A percentile compares a stretch with the other conserved stretches of the same genome.
These are phyloP conservation scores for Piaya cayana DNA, from an alignment of 2,113 vertebrate genomes.

Conservation along the genomic window DNA sequence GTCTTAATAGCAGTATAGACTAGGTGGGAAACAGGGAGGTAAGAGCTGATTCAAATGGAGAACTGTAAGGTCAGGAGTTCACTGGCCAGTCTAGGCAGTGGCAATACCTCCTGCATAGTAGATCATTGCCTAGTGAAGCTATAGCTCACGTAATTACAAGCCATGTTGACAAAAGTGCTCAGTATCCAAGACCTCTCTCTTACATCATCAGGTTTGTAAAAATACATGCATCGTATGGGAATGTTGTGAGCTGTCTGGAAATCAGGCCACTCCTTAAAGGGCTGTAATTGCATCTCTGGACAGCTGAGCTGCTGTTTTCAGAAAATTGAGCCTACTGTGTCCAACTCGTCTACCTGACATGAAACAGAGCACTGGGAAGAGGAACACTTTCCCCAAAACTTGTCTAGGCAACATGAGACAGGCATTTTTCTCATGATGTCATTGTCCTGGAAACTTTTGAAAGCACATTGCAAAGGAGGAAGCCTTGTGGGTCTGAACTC, in stretches of 20 bases:
- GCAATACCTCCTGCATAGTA: not conserved
- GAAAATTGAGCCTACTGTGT: not conserved
- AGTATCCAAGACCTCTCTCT: not conserved
- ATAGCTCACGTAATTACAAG: not conserved
- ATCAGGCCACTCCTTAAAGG: not conserved
- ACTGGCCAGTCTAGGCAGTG: accelerated
- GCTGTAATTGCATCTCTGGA: not conserved
- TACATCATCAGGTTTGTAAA: not conserved
- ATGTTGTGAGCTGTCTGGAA: not conserved
- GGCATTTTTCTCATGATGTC: constrained; percentile 64
- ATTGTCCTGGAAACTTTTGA: constrained; percentile 68
- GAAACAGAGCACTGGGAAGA: not conserved
- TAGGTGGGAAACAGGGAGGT: not conserved
- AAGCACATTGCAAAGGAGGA: constrained; percentile 60
- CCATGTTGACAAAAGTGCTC: not conserved
- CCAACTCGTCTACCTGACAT: not conserved
- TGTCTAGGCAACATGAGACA: constrained; percentile 46
- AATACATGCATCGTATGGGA: accelerated
- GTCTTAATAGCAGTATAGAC: not conserved
- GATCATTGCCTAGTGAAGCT: not conserved
- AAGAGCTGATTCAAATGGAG: not conserved
- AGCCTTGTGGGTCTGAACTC: constrained; percentile 68
- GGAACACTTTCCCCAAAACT: not conserved
- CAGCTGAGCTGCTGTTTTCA: not conserved
- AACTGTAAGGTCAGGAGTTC: not conserved